Conservation (phyloP, 2,113 vertebrate species). For the Rhombomys opimus region DNA sequence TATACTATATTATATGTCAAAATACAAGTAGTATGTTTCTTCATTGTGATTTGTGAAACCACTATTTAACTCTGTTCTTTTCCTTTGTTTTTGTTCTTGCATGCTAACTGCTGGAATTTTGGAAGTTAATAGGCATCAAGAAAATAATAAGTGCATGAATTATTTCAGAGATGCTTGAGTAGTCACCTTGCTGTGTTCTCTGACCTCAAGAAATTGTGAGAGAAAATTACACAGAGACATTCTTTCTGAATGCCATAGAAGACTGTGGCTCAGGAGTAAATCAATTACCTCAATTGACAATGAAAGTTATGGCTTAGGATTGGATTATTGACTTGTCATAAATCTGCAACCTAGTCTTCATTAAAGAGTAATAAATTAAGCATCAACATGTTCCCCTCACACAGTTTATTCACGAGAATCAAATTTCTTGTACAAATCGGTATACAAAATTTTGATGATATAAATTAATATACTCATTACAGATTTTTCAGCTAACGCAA, state of each 20-base stretch:
- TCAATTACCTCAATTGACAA: not conserved
- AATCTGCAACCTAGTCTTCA: slow-evolving; percentile 22
- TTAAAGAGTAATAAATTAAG: slow-evolving; percentile 47
- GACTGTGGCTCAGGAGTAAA: slow-evolving; percentile 24
- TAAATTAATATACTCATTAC: not conserved
- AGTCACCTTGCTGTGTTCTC: not conserved
- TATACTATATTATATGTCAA: not conserved
- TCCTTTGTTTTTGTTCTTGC: not conserved
- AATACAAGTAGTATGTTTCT: not conserved
- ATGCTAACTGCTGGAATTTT: not conserved
- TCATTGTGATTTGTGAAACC: not conserved
- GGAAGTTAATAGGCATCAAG: not conserved
- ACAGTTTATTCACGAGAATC: not conserved
- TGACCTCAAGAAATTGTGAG: not conserved
- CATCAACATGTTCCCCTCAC: slow-evolving; percentile 23
- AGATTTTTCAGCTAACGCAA: not conserved
- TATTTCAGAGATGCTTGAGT: not conserved
- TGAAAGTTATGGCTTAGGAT: not conserved
- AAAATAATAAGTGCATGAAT: not conserved
- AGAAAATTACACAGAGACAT: not conserved
- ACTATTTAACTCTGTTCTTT: not conserved
- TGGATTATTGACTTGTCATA: slow-evolving; percentile 39
- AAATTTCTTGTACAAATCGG: not conserved
- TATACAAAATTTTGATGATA: not conserved
- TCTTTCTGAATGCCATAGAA: not conserved